Evolutionary conservation across 2,113 vertebrate genomes (phyloP), one percentile per base, ranked within the genome.

Genomic region (Melanotaenia duboulayi): DNA sequence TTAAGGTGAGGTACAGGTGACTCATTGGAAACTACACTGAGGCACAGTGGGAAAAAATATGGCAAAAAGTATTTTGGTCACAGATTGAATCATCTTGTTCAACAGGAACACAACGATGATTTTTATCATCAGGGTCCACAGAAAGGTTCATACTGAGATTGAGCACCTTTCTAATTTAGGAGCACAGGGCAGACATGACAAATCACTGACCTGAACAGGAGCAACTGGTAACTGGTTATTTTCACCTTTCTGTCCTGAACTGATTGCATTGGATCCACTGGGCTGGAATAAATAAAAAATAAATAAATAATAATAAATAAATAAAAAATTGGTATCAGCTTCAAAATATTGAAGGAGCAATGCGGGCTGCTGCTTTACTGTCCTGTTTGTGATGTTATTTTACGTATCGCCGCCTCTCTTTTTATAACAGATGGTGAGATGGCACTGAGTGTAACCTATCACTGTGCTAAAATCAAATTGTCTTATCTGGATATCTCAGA

Each of bases 1-100:
- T 89, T 71, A 74, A 63, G 20, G 24, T 76, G 54, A 54, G 68
- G 51, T 50, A 62, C 85, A 88, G 88, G 81, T 89, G 84, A 57
- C 66, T 81, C 49, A 80, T 60, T 25, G 76, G 60, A 56, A 76
- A 80, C 17, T 20, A 46, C 42, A 22, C 46, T 2, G 0, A 35
- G 37, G 16, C 16, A 32, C 46, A 63, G 20, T 24, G 1, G 52
- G 25, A 35, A 35, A 35, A 8, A 3, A 35, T 9, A 35, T 35
- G 32, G 50, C 56, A 65, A 58, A 76, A 58, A 12, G 16, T 42
- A 25, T 76, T 64, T 32, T 51, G 63, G 50, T 52, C 12, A 78
- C 48, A 44, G 24, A 68, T 44, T 50, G 42, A 59, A 17, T 60
- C 50, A 40, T 70, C 11, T 60, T 71, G 49, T 50, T 74, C 19